Evolutionary conservation across 2,888 invertebrate genomes (phyloP), one percentile per base, ranked within the genome.

Genomic region (Tanypteryx hageni): DNA sequence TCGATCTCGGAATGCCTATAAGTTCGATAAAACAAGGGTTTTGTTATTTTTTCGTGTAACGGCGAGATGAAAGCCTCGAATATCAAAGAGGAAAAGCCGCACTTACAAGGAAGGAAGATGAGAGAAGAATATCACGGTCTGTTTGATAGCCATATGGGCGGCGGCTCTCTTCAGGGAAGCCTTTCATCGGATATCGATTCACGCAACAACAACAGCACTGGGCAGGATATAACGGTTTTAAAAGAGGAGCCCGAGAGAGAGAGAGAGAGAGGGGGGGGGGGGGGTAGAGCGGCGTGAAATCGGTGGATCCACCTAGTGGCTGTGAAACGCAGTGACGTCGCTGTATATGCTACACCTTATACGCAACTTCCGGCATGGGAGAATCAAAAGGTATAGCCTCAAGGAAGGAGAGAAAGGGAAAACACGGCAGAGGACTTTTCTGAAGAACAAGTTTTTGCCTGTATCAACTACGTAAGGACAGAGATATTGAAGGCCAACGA

Each of bases 361-460:
- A 76, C 76, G 13, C 76, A 27, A 76, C 76, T 76, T 76, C 76
- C 76, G 76, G 76, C 22, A 76, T 27, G 22, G 76, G 27, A 22
- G 16, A 76, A 22, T 76, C 76, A 22, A 76, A 76, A 76, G 76
- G 68, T 22, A 76, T 76, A 27, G 22, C 76, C 76, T 76, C 68
- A 22, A 22, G 76, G 76, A 76, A 76, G 76, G 22, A 10, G 22
- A 68, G 22, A 76, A 76, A 76, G 22, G 22, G 76, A 76, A 76
- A 76, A n/a, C n/a, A n/a, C n/a, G n/a, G 27, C 76, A 76, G 76
- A 76, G 76, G 76, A 76, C 22, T 22, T 27, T 27, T 27, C 27
- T 76, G 76, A 22, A 76, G 27, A 76, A 76, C 76, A 27, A 76
- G 76, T 76, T 76, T 22, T 76, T 76, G 27, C 76, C 76, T 76